Base-by-base conservation (phyloP, 2,888 invertebrate species). In the Melieria omissa region DNA sequence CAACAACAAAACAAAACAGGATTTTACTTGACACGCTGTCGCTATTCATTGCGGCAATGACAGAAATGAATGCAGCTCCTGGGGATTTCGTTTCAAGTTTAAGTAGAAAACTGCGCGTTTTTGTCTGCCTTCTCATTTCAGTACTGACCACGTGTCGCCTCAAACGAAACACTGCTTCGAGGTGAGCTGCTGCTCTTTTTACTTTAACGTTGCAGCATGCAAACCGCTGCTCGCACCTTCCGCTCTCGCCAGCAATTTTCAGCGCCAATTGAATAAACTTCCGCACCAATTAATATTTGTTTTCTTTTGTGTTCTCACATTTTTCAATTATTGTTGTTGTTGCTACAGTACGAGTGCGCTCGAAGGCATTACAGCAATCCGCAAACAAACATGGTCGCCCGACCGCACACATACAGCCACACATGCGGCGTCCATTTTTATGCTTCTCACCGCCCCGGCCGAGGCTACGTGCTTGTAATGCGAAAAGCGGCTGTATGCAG, bases 231-330 rank as follows among this genome's bases (percentile, higher is more conserved):
- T 29, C 29, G 29, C 29, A 29, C 29, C 29, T 29, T 29, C 29
- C 29, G 29, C 29, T 29, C 29, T 29, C 29, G 29, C 16, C 44
- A 10, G 60, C 49, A 42, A 60, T 42, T 42, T 60, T 60, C 44
- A 57, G 61, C 60, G 42, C n/a, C 42, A 60, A 60, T 67, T 67
- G 42, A 67, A 67, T 67, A 60, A 67, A 60, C 47, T 66, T 66
- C 58, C 66, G 49, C 42, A 49, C 52, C 60, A 58, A 58, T 44
- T 49, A 49, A 44, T 60, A 49, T 67, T 58, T 49, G 42, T 44
- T 12, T 41, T 44, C 49, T 5, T 44, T 14, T 49, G 7, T 7
- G 4, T 49, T n/a, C 14, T 41, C 16, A 5, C 12, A 65, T 42
- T 14, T 14, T 47, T 10, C 29, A 29, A 44, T 45, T 41, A 10